A percentile compares a stretch with the other conserved stretches of the same genome.
Conservation (phyloP, 1,140 invertebrate genomes). For the Lepeophtheirus salmonis region DNA sequence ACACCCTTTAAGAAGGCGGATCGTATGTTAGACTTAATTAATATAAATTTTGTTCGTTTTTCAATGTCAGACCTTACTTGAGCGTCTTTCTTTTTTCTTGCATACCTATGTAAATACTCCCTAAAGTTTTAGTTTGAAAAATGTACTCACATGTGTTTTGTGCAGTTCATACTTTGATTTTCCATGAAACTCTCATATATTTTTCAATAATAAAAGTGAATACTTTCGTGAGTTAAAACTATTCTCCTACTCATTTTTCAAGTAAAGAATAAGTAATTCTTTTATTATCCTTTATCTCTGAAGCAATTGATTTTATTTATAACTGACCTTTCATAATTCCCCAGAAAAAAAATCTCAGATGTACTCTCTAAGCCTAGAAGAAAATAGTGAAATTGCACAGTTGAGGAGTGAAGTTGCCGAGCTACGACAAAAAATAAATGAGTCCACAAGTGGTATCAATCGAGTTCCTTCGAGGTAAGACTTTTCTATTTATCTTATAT, state of each 20-base stretch:
- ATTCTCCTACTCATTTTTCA: too few species aligned
- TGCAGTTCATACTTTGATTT: background rate
- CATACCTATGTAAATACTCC: background rate
- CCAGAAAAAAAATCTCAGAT: background rate
- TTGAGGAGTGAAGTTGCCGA: background rate
- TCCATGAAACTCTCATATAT: background rate
- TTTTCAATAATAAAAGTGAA: background rate
- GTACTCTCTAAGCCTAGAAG: background rate
- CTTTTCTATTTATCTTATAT: background rate
- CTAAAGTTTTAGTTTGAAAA: background rate
- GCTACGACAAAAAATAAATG: background rate
- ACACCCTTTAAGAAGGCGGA: background rate
- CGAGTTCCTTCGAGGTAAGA: background rate
- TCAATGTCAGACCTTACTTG: too few species aligned
- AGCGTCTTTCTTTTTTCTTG: background rate
- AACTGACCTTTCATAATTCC: background rate
- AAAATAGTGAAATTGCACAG: background rate
- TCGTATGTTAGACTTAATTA: background rate
- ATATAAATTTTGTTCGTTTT: too few species aligned
- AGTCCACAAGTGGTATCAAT: background rate
- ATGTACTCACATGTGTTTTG: background rate
- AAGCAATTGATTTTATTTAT: background rate
- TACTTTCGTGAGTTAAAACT: background rate
- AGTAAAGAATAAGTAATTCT: too few species aligned
- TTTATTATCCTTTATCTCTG: too few species aligned